Base-by-base conservation (phyloP, 1,140 invertebrate genomes). In the Nymphalis io region DNA sequence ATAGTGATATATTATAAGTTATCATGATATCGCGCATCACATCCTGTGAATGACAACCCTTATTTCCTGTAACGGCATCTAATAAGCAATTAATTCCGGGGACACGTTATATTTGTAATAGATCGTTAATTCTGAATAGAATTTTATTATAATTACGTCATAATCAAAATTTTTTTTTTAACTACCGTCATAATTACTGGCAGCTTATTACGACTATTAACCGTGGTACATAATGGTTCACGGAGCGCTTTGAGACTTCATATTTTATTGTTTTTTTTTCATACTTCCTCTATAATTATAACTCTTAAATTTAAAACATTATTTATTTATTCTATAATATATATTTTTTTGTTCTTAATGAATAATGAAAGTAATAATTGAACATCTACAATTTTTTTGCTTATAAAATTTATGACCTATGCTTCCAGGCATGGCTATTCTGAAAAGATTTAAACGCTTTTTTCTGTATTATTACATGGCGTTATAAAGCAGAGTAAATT, bases 111-210 rank as follows among this genome's bases (percentile, higher is more conserved):
- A 59, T 53, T 67, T 62, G 69, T 71, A 58, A 70, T 73, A 73
- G 67, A 69, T 60, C 67, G 72, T 73, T 73, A 66, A 73, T 68
- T 73, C 58, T 60, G 62, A 39, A 39, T 27, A 21, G 53, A 57
- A 48, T 65, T 65, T 65, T 65, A 65, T 57, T 51, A 65, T 65
- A 65, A 65, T 65, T 57, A 57, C 46, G 46, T 65, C 62, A 65
- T 65, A 55, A 65, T 65, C 53, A 65, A 57, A 42, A 39, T 3
- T 33, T 33, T 23, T n/a, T 51, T 48, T 63, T 63, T 63, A 27
- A 63, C 46, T 53, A 20, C 61, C 61, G 2, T 15, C 39, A 12
- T 62, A 62, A 62, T 63, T 63, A 63, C 53, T 53, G 61, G 27
- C 51, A n/a, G 21, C 51, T 55, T 55, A 55, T 55, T 27, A 55